Conservation (phyloP, 2,113 vertebrate species). For the Pseudorhombus dupliciocellatus region DNA sequence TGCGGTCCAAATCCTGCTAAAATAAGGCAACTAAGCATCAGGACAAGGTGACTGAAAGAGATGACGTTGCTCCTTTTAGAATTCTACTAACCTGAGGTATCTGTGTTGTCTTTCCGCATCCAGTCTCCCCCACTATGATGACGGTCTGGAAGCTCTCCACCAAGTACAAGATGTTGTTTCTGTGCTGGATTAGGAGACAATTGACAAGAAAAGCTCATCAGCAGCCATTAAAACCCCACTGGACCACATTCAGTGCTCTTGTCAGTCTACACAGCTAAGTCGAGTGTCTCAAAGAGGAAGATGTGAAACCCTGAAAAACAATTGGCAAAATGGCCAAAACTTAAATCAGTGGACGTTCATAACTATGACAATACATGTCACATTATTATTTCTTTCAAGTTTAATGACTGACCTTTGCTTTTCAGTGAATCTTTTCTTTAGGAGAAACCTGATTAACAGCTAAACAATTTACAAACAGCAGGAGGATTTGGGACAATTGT, state of each 20-base stretch:
- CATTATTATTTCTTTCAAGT: no score
- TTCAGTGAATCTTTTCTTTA: no score
- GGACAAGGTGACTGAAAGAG: conserved; percentile 49
- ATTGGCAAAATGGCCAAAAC: no score
- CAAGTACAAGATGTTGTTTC: conserved; percentile 97
- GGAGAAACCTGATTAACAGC: no score
- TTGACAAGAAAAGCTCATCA: background rate
- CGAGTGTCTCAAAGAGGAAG: background rate
- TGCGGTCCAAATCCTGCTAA: conserved; percentile 31
- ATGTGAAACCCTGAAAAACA: background rate
- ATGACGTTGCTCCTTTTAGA: no score
- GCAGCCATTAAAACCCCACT: background rate
- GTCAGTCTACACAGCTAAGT: no score
- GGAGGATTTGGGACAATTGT: no score
- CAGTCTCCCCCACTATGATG: conserved; percentile 96
- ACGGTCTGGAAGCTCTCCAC: conserved; percentile 96
- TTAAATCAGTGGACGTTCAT: no score
- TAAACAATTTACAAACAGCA: no score
- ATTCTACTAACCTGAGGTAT: conserved; percentile 87
- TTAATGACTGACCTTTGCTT: no score
- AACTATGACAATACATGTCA: no score
- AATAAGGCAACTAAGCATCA: conserved; percentile 41
- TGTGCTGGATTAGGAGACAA: conserved; percentile 84
- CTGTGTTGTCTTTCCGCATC: conserved; percentile 97
- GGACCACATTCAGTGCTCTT: background rate